Base-by-base conservation (phyloP, 37 sponge, comb jelly and placozoan genomes). In the Oscarella lobularis region DNA sequence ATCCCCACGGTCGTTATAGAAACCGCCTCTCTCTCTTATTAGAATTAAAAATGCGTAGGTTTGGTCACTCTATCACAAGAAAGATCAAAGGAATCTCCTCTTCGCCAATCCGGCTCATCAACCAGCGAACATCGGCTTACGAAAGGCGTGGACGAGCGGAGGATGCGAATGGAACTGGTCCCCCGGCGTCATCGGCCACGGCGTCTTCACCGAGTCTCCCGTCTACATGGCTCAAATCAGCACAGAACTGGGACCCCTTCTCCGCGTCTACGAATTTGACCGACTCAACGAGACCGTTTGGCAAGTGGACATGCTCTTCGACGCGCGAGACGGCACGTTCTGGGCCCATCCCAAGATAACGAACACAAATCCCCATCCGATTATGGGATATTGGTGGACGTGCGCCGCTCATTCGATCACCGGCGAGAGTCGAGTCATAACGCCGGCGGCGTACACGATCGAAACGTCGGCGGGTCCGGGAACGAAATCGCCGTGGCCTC, bases 121-220 rank as follows among this genome's bases (percentile, higher is more conserved):
- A 48, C 60, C 60, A 20, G 60, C 60, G 14, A 48, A 48, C 20
- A 48, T 48, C 20, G 60, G 60, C 14, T 48, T 48, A 20, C 60
- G 60, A 48, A 48, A 48, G 20, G 60, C 60, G 9, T 48, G 60
- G 60, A 48, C 60, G 20, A 48, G 60, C 20, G 60, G 60, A 48
- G 60, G 60, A 20, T 48, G 60, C 60, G 60, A 48, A 20, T 48
- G 60, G 60, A 48, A 48, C 60, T 48, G 60, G 60, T 48, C 60
- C 14, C 60, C 60, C 20, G 60, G 60, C 20, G 20, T 48, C 20
- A 48, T 48, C 20, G 60, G 60, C 60, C 60, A 48, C 60, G 60
- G 60, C 60, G 60, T 48, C 20, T 48, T 48, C 60, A 48, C 60
- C 20, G 60, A 48, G 20, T 48, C 60, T 27, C 60, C 9, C 9